Evolutionary conservation across 2,888 invertebrate genomes (phyloP), one percentile per base, ranked within the genome.

Genomic region (Spilosoma lubricipeda): DNA sequence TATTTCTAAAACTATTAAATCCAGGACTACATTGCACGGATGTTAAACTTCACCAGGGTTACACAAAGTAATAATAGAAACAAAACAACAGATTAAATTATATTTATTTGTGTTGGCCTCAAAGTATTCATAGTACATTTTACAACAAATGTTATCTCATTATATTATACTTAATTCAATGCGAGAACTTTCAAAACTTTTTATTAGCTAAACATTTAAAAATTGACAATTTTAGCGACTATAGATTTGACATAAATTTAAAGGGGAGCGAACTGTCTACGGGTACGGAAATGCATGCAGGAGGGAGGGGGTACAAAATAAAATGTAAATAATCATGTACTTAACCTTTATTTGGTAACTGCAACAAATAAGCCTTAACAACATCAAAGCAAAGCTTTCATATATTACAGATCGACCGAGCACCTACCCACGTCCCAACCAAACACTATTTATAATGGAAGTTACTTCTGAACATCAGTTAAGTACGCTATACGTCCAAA

Each of bases 291-390:
- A 80, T 64, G 75, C 80, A 79, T 78, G 85, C 83, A 79, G 72
- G 76, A 77, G 65, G 52, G n/a, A 23, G n/a, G n/a, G 0, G 11
- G 52, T 81, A 90, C 90, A 89, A 87, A 89, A 91, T 91, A 90
- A 89, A 84, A 88, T 84, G 78, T 82, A 81, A 77, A 86, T 77
- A 86, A 85, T 83, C 87, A 88, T 92, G 92, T 93, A 93, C 92
- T 93, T 92, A 91, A 89, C 89, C 11, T 93, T 94, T 93, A 93
- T 93, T 93, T 94, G 94, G 94, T 94, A 94, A 94, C 94, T 93
- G 93, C 91, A 91, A 93, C 90, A 91, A 89, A 89, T 88, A 91
- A 91, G 91, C 90, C 89, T 89, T 86, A 90, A 92, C 89, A 91
- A 91, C 89, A 89, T 87, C 76, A 86, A 89, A 89, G 89, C 89